Conservation (phyloP, 2,797 vertebrate species). For the Sphenopsis melanotis region DNA sequence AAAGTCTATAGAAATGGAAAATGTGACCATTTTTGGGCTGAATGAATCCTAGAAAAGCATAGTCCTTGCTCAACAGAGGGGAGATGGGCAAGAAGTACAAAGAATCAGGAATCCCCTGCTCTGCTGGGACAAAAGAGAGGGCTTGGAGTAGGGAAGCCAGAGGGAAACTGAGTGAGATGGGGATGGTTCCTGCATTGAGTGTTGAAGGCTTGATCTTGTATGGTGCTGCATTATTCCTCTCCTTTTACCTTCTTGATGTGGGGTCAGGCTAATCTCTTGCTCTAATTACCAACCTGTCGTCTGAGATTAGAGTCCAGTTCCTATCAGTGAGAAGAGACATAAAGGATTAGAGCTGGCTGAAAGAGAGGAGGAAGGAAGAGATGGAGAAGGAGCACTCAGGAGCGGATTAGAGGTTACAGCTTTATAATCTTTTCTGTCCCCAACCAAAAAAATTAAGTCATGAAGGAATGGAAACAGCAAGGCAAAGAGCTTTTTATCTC, state of each 20-base stretch:
- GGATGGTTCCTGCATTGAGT: not conserved
- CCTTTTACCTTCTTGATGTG: conserved; percentile 31
- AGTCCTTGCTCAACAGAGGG: not conserved
- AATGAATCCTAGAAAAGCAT: not conserved
- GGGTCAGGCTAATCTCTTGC: conserved; percentile 61
- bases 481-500: conserved; percentile 34
- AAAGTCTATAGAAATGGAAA: not conserved
- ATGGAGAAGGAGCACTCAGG: not conserved
- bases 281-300: conserved; percentile 52
- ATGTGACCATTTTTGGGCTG: not conserved
- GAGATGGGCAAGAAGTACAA: not conserved
- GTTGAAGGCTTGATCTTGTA: not conserved
- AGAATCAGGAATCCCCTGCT: not conserved
- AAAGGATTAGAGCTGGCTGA: conserved; percentile 49
- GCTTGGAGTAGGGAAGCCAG: not conserved
- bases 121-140: not conserved
- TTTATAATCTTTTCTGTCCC: conserved; percentile 37
- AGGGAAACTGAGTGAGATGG: not conserved
- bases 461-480: conserved; percentile 9
- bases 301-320: conserved; percentile 43
- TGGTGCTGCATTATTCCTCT: not conserved
- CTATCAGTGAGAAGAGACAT: conserved; percentile 48
- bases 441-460: not conserved
- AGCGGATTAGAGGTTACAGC: conserved; percentile 44
- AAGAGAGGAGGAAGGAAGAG: conserved; percentile 51